Conservation (phyloP, 2,888 invertebrate species). For the Erpobdella octoculata region DNA sequence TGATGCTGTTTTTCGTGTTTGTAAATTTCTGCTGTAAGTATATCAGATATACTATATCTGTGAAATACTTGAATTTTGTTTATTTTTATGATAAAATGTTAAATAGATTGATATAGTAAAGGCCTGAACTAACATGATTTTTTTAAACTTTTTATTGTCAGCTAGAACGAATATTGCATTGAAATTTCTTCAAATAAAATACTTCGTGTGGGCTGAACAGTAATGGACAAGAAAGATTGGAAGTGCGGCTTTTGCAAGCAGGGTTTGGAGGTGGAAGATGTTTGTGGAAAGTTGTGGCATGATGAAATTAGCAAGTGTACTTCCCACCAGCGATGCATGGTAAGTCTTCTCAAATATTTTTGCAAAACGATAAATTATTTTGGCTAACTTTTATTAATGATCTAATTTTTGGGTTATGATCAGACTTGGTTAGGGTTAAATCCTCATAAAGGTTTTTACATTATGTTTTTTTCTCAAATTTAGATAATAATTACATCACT, state of each 20-base stretch:
- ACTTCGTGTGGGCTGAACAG: neutral
- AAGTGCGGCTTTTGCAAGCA: constrained; percentile 40
- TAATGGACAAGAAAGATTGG: constrained; percentile 6
- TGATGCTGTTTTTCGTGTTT: no score
- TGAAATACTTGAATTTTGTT: no score
- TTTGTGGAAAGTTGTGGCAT: constrained; percentile 39
- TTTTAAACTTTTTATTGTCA: neutral
- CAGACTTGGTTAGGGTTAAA: neutral
- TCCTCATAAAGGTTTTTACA: neutral
- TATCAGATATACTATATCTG: no score
- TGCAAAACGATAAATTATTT: neutral
- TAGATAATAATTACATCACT: neutral
- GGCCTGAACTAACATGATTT: no score
- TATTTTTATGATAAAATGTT: no score
- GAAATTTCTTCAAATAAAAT: neutral
- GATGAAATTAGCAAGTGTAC: constrained; percentile 32
- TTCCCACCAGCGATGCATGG: constrained; percentile 42
- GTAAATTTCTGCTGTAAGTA: no score
- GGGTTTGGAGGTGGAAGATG: constrained; percentile 35
- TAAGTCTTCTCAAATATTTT: constrained; percentile 16
- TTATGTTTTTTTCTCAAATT: constrained; percentile 31
- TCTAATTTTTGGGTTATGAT: neutral
- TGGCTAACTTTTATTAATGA: neutral
- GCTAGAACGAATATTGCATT: neutral
- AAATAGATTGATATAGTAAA: no score